Evolutionary conservation across 2,113 vertebrate species (phyloP).

Genomic region (Megaceryle torquata): DNA sequence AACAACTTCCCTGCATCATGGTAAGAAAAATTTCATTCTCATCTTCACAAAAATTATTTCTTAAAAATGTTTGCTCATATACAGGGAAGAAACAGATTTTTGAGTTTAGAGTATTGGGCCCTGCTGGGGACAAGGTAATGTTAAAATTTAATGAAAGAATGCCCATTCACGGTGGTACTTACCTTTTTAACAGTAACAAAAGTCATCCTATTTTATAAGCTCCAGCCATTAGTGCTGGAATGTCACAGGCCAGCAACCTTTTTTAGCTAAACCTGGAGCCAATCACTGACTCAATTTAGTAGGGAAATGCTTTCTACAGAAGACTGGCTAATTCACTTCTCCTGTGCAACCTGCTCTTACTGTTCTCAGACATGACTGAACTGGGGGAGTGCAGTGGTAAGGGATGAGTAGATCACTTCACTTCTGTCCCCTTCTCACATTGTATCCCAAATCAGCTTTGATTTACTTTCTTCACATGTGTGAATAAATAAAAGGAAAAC

Average conservation of each 20-base stretch:
- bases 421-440: neutral
- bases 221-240: neutral
- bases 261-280: neutral
- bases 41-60: neutral
- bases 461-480: neutral
- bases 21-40: neutral
- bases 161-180: no score
- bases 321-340: neutral
- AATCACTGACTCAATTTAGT: neutral
- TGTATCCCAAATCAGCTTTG: neutral
- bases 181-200: neutral
- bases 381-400: neutral
- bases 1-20: neutral
- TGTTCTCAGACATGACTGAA: neutral
- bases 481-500: neutral
- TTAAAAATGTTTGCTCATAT: neutral
- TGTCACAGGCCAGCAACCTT: neutral
- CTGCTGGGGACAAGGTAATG: neutral
- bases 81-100: neutral
- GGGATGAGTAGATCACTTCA: neutral
- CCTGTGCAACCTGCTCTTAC: neutral
- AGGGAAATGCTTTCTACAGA: neutral
- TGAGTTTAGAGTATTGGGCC: neutral
- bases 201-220: neutral
- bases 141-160: neutral